These are phyloP conservation scores for Holotrichia oblita DNA, from an alignment of 1,140 invertebrate genomes.

Conservation along the genomic window DNA sequence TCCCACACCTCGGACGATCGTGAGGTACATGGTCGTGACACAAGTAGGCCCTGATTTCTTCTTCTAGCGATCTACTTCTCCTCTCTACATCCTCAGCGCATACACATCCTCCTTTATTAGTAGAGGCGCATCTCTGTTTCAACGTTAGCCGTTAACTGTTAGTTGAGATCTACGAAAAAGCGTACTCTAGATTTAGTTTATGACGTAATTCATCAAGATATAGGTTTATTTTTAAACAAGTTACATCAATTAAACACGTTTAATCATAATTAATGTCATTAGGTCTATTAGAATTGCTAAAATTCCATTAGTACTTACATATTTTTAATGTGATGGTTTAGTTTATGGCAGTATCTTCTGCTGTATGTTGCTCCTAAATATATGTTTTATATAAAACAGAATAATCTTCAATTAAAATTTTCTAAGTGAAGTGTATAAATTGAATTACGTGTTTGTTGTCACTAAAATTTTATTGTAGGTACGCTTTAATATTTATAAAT, in stretches of 20 bases:
- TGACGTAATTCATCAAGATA: slow-evolving; percentile 22
- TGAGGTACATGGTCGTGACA: slow-evolving; percentile 47
- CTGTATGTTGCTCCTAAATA: too few species aligned
- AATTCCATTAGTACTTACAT: slow-evolving; percentile 17
- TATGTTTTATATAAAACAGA: too few species aligned
- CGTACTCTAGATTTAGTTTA: slow-evolving; percentile 24
- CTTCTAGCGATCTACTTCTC: neutral
- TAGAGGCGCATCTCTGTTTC: neutral
- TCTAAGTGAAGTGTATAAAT: too few species aligned
- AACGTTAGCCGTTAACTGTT: neutral
- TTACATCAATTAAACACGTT: slow-evolving; percentile 25
- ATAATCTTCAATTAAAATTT: too few species aligned
- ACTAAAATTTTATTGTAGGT: too few species aligned
- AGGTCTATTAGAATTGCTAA: slow-evolving; percentile 24
- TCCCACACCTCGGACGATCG: slow-evolving; percentile 51
- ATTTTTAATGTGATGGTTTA: neutral
- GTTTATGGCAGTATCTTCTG: neutral
- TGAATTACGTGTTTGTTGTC: too few species aligned
- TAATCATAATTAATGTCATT: slow-evolving; percentile 28
- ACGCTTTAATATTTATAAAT: too few species aligned
- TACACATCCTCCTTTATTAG: slow-evolving; percentile 11
- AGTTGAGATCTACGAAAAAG: neutral
- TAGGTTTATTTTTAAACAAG: slow-evolving; percentile 5
- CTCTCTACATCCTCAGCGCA: neutral
- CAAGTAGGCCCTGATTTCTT: slow-evolving; percentile 41